Evolutionary conservation across 2,888 invertebrate genomes (phyloP), one percentile per base, ranked within the genome.

Genomic region (Nomada flava): DNA sequence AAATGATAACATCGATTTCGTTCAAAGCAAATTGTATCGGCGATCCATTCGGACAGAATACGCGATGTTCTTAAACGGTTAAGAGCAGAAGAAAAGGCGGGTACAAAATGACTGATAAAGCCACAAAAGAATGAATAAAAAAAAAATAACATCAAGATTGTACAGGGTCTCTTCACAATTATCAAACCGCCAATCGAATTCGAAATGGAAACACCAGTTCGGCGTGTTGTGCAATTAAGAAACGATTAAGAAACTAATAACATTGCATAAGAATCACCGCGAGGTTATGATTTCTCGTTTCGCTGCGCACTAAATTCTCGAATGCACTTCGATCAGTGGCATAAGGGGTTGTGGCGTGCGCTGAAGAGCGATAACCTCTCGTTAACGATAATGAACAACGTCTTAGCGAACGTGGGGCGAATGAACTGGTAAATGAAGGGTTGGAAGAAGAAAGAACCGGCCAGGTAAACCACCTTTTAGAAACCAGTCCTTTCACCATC

Each of bases 371-470:
- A 86, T 86, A 88, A 76, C 64, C 74, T 83, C 77, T 81, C 85
- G 86, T 88, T 84, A 89, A 88, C 86, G 83, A 75, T 82, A 85
- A 89, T 85, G 85, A 87, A 81, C 79, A 74, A 82, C 76, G 81
- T 67, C 67, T 83, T 75, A 83, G 83, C 71, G 73, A 70, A 77
- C 68, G 68, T 79, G 77, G 70, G 79, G 78, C 72, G 79, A 84
- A 64, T 44, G 77, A 70, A 77, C 62, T 26, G 57, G 68, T 65
- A 71, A 62, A 62, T 55, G 62, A 71, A 29, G 75, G 65, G 59
- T 71, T 69, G 76, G 63, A 75, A 79, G 74, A 62, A 68, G 73
- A 64, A 72, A 29, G 64, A 79, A 63, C 23, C 59, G 50, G 70
- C 57, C 44, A 36, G 59, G 63, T 20, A 65, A 69, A 57, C 36